These are phyloP conservation scores for Sebastes cheni DNA, from an alignment of 2,797 vertebrate species.

Conservation along the genomic window DNA sequence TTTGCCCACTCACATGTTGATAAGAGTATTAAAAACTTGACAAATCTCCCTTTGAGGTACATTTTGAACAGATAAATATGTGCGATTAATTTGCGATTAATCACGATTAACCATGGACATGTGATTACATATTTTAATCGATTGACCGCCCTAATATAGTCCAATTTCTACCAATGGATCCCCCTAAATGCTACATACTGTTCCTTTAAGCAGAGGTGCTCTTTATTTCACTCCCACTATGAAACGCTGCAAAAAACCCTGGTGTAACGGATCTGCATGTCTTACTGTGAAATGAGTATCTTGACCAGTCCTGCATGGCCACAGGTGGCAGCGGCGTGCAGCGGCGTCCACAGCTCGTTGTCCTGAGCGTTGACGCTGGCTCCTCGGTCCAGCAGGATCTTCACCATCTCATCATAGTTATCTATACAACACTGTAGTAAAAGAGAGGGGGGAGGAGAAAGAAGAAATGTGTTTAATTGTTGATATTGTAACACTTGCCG, in stretches of 20 bases:
- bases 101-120: too few species aligned
- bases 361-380: slow-evolving; percentile 94
- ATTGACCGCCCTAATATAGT: too few species aligned
- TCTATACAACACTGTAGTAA: slow-evolving; percentile 94
- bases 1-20: too few species aligned
- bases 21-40: too few species aligned
- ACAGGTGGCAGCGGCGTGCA: slow-evolving; percentile 95
- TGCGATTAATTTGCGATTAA: too few species aligned
- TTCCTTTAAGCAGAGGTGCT: not conserved
- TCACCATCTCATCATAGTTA: slow-evolving; percentile 97
- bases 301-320: slow-evolving; percentile 95
- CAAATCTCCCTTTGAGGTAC: too few species aligned
- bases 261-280: not conserved
- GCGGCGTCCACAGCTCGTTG: slow-evolving; percentile 96
- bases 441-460: not conserved
- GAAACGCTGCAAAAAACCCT: not conserved
- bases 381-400: slow-evolving; percentile 90
- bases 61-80: too few species aligned
- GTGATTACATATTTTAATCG: too few species aligned
- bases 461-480: not conserved
- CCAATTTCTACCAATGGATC: too few species aligned
- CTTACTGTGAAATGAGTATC: slow-evolving; percentile 94
- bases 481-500: not conserved
- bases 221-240: not conserved
- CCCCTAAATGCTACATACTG: too few species aligned